Conservation (phyloP, 1,140 invertebrate species). For the Drosophila repleta region DNA sequence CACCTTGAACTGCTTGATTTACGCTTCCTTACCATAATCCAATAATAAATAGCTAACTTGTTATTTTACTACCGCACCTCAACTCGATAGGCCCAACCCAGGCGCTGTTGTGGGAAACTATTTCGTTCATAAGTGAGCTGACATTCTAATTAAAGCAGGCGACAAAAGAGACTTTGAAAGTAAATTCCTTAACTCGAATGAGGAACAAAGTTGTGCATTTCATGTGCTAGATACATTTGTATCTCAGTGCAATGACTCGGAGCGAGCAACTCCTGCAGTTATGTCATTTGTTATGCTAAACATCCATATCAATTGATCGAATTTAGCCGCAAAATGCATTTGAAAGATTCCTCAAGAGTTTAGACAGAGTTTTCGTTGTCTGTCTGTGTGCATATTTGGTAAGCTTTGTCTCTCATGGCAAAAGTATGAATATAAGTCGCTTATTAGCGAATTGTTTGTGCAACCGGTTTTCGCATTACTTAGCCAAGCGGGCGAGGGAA, state of each 20-base stretch:
- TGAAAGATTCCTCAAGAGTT: constrained; percentile 34
- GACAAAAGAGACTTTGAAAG: no score
- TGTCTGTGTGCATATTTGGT: constrained; percentile 18
- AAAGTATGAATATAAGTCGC: constrained; percentile 53
- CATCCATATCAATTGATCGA: neutral
- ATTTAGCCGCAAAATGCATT: constrained; percentile 26
- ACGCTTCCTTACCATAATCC: constrained; percentile 23
- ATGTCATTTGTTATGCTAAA: constrained; percentile 36
- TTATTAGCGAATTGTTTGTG: constrained; percentile 60
- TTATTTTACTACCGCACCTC: constrained; percentile 5
- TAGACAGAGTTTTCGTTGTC: constrained; percentile 3
- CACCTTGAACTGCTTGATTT: constrained; percentile 19
- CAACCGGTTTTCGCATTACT: constrained; percentile 52
- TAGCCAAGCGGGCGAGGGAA: neutral
- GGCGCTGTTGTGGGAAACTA: constrained; percentile 39
- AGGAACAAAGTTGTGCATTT: no score
- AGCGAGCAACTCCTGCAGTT: constrained; percentile 47
- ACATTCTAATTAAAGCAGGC: neutral
- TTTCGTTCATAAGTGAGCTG: neutral
- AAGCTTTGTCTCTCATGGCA: constrained; percentile 26
- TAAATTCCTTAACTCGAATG: no score
- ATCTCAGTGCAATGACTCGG: constrained; percentile 73
- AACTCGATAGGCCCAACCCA: constrained; percentile 18
- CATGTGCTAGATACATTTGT: constrained; percentile 62
- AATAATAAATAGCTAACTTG: constrained; percentile 35